Evolutionary conservation across 1,140 invertebrate species (phyloP).

Genomic region (Branchinecta lynchi): DNA sequence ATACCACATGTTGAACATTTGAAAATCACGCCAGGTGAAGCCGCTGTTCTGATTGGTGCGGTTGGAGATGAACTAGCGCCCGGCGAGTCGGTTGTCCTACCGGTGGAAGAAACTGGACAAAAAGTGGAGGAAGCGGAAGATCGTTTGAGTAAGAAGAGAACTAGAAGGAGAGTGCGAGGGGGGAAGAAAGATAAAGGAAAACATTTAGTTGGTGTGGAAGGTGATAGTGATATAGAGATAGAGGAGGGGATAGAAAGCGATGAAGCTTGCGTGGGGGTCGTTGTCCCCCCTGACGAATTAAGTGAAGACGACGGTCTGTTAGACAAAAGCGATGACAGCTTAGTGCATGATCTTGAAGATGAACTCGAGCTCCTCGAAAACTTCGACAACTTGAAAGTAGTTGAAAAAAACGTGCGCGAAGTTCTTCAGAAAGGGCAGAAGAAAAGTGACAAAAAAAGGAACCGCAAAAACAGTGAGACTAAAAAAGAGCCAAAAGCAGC

Average conservation of each 20-base stretch:
- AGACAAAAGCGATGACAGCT: slow-evolving; percentile 22
- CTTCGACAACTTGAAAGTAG: background rate
- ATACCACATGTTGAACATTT: slow-evolving; percentile 18
- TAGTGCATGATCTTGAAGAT: background rate
- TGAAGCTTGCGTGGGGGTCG: slow-evolving; percentile 13
- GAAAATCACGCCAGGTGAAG: slow-evolving; percentile 19
- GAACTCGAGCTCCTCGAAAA: background rate
- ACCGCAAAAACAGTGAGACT: background rate
- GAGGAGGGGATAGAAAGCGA: background rate
- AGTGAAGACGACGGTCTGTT: slow-evolving; percentile 22
- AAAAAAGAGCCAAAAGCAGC: background rate
- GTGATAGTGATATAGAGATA: background rate
- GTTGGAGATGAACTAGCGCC: slow-evolving; percentile 18
- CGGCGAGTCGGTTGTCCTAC: slow-evolving; percentile 16
- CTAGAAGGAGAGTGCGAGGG: too few species aligned
- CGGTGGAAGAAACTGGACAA: slow-evolving; percentile 21
- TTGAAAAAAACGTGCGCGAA: background rate
- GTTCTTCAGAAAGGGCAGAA: background rate
- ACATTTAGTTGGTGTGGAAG: too few species aligned
- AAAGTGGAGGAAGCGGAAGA: slow-evolving; percentile 20
- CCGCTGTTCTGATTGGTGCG: background rate
- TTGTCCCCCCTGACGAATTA: slow-evolving; percentile 23
- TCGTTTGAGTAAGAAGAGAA: background rate
- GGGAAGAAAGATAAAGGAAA: too few species aligned
- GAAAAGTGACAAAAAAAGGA: background rate